Base-by-base conservation (phyloP, 37 sponge, comb jelly and placozoan genomes). In the Petrosia ficiformis region DNA sequence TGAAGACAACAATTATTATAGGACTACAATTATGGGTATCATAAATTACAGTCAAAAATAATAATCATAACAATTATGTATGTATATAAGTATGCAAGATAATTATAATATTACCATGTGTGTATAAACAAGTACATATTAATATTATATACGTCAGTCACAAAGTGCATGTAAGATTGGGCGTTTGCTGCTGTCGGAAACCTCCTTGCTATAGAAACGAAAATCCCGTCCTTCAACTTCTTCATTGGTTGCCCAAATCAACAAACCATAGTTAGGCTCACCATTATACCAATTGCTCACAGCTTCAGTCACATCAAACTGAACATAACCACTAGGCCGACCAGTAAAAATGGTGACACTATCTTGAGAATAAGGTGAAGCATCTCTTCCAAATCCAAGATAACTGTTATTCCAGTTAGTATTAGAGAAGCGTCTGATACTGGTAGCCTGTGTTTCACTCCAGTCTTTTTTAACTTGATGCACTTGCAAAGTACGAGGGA, bases 221-320 rank as follows among this genome's bases (percentile, higher is more conserved):
- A 24, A 48, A 30, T 78, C 79, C 37, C 79, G 29, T n/a, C 79
- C 79, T 1, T n/a, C 37, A 32, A 25, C 16, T 22, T 78, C 36
- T 32, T 78, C 79, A 48, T 42, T 67, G 24, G 56, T 38, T 26
- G 61, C 81, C 81, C 58, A 29, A 22, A 80, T 30, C 32, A 80
- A 36, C 34, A 80, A 28, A 33, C 81, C 81, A 80, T 72, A 72
- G 65, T 80, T 80, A 29, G 73, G 56, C 6, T 59, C 65, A 38
- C 73, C 81, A 61, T 25, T 63, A 29, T 32, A 11, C 81, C 81
- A 72, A 39, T 72, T 63, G n/a, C 65, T 76, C 4, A 61, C 43
- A 25, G 73, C 81, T 26, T 42, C 44, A 30, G 73, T 80, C 31
- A 80, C 39, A 39, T 72, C 73, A 60, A 80, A 73, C 28, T 42